Conservation (phyloP, 2,888 invertebrate species). For the Malacosoma neustria region DNA sequence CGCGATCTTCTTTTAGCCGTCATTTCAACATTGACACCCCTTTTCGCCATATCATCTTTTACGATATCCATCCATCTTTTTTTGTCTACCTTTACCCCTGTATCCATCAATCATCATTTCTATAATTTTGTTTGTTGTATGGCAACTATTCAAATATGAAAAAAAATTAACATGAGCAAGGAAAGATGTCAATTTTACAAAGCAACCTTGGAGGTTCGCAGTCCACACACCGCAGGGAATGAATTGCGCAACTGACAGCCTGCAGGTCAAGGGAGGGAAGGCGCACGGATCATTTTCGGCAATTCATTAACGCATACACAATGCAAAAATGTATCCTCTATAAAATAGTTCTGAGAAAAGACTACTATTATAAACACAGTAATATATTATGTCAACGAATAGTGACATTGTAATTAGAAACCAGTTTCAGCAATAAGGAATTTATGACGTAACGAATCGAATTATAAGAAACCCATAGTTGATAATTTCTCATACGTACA, state of each 20-base stretch:
- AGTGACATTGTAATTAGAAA: slow-evolving; percentile 5
- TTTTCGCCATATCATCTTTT: too few species aligned
- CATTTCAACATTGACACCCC: too few species aligned
- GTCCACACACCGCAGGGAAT: slow-evolving; percentile 38
- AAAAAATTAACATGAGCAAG: slow-evolving; percentile 39
- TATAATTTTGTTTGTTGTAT: too few species aligned
- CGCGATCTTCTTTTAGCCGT: too few species aligned
- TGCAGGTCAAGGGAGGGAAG: slow-evolving; percentile 60
- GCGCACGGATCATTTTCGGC: slow-evolving; percentile 57
- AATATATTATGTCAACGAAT: background rate
- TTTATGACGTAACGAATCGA: background rate
- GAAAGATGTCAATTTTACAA: slow-evolving; percentile 42
- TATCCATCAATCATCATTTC: too few species aligned
- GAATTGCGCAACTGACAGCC: slow-evolving; percentile 51
- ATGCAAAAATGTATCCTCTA: slow-evolving; percentile 33
- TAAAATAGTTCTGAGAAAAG: slow-evolving; percentile 21
- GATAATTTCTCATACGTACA: background rate
- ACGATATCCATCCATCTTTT: too few species aligned
- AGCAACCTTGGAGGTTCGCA: slow-evolving; percentile 39
- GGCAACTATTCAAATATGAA: too few species aligned
- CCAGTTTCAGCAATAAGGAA: slow-evolving; percentile 2
- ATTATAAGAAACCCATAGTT: background rate
- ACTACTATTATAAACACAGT: slow-evolving; percentile 1
- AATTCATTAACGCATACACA: slow-evolving; percentile 38
- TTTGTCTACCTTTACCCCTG: too few species aligned